Evolutionary conservation across 2,888 invertebrate genomes (phyloP).

Genomic region (Pecten maximus): DNA sequence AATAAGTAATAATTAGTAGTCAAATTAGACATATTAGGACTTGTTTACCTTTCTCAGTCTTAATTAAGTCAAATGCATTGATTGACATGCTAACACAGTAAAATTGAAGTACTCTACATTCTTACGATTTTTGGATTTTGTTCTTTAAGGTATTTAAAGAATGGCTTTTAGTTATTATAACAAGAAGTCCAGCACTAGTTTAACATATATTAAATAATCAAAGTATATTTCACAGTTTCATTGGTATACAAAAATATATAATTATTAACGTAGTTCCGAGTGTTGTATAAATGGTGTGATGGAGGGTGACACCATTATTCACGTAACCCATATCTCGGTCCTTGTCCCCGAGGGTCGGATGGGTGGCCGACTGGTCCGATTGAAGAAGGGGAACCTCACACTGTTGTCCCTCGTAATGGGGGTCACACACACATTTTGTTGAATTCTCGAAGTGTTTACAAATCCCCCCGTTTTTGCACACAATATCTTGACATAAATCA

Average conservation of each 20-base stretch:
- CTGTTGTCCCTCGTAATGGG: background rate
- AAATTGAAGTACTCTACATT: too few species aligned
- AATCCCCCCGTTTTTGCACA: slow-evolving; percentile 67
- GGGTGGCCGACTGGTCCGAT: background rate
- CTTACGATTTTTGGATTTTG: too few species aligned
- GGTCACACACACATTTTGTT: slow-evolving; percentile 62
- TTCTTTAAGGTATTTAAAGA: too few species aligned
- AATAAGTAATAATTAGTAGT: too few species aligned
- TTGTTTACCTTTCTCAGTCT: too few species aligned
- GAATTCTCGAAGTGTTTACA: slow-evolving; percentile 60
- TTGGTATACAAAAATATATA: background rate
- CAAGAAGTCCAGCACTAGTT: too few species aligned
- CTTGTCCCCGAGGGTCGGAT: background rate
- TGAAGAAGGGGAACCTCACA: slow-evolving; percentile 1
- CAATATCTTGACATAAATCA: slow-evolving; percentile 61
- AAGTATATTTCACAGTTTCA: background rate
- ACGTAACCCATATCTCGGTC: slow-evolving; percentile 15
- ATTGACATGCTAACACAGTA: too few species aligned
- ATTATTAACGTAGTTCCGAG: background rate
- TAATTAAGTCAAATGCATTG: too few species aligned
- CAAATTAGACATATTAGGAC: too few species aligned
- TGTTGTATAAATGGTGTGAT: background rate
- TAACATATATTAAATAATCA: background rate
- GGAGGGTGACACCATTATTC: background rate
- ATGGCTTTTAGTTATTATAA: too few species aligned